phyloP scores from a whole-genome alignment of 2,113 vertebrate species.

The Chaenogobius annularis region DNA sequence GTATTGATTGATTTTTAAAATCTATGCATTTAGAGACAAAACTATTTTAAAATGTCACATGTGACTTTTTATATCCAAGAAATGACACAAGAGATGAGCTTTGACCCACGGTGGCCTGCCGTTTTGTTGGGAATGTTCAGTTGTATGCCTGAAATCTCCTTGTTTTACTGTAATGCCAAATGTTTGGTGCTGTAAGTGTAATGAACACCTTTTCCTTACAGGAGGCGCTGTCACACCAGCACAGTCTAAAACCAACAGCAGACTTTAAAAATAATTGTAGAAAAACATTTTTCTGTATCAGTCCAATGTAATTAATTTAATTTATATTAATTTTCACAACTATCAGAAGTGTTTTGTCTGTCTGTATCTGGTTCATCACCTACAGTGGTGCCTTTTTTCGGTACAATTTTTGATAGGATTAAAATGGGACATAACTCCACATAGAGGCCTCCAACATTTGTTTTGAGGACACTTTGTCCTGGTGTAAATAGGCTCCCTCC shows the following conservation, averaged over 20 bases:
- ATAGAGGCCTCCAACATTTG: conserved; percentile 51
- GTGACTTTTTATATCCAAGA: conserved; percentile 35
- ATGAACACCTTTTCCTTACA: conserved; percentile 51
- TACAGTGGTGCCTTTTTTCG: conserved; percentile 73
- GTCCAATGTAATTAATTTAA: background rate
- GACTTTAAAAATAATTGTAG: conserved; percentile 51
- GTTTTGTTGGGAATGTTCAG: conserved; percentile 34
- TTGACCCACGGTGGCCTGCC: conserved; percentile 16
- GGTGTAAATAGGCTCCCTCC: conserved; percentile 66
- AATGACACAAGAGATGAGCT: conserved; percentile 17
- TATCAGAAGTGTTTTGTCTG: conserved; percentile 52
- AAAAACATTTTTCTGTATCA: conserved; percentile 33
- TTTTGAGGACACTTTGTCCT: conserved; percentile 61
- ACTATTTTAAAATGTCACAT: conserved; percentile 25
- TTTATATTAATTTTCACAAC: conserved; percentile 28
- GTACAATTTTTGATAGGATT: conserved; percentile 56
- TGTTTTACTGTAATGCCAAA: conserved; percentile 17
- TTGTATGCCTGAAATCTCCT: conserved; percentile 33
- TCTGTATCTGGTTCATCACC: conserved; percentile 52
- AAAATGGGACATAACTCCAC: conserved; percentile 53
- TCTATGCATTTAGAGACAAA: conserved; percentile 65
- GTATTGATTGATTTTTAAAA: conserved; percentile 36
- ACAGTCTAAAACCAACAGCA: conserved; percentile 48
- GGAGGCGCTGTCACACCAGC: conserved; percentile 59
- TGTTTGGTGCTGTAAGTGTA: conserved; percentile 43